Conservation (phyloP, 2,797 vertebrate genomes). For the Chanos chanos region DNA sequence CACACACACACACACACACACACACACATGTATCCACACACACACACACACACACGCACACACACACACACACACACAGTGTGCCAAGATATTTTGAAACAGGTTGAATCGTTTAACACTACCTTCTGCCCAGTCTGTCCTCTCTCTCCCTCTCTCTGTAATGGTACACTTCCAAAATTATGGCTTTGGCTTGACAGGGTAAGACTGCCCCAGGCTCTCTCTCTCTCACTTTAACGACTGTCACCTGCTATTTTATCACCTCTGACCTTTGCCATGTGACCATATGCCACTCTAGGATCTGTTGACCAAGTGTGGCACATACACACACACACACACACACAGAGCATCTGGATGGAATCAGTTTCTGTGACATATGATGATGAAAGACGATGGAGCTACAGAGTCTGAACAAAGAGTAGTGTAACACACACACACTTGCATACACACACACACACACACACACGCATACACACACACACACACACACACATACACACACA, state of each 20-base stretch:
- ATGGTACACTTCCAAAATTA: not conserved
- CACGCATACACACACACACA: not conserved
- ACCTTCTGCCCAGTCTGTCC: conserved; percentile 29
- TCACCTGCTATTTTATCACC: conserved; percentile 41
- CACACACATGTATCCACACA: conserved; percentile 25
- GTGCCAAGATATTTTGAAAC: conserved; percentile 44
- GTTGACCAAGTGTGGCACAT: too few species aligned
- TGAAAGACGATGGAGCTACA: too few species aligned
- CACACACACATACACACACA: conserved; percentile 10
- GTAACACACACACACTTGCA: conserved; percentile 9
- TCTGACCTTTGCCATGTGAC: conserved; percentile 32
- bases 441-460: not conserved
- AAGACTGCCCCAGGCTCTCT: conserved; percentile 32
- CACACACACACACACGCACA: conserved; percentile 5
- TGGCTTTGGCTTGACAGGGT: conserved; percentile 1
- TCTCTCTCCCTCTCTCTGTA: not conserved
- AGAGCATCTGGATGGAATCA: not conserved
- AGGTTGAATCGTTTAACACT: conserved; percentile 55
- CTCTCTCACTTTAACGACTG: conserved; percentile 36
- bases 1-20: conserved; percentile 36
- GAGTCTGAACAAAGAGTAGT: conserved; percentile 11
- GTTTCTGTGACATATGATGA: too few species aligned
- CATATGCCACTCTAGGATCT: too few species aligned
- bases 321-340: conserved; percentile 20
- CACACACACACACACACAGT: conserved; percentile 28